Percentiles rank a stretch among this genome's conserved stretches.
Evolutionary conservation across 2,888 invertebrate genomes (phyloP).

Genomic region (Onthophagus sagittarius): DNA sequence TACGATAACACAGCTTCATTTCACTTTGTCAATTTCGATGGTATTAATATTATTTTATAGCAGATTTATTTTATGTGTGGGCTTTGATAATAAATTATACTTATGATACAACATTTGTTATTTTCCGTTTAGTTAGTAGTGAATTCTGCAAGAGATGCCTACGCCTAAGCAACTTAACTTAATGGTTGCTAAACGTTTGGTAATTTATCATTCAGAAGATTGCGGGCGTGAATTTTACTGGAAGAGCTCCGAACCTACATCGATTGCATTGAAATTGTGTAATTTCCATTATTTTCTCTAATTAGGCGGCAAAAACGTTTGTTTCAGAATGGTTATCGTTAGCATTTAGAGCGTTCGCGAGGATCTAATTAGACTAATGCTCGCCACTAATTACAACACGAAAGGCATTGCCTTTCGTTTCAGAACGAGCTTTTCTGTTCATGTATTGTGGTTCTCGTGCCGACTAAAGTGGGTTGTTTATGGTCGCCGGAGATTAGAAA

Average conservation of each 20-base stretch:
- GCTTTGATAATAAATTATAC: no score
- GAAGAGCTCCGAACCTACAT: neutral
- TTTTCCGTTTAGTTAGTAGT: neutral
- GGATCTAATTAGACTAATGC: neutral
- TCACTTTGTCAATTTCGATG: neutral
- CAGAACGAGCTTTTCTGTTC: neutral
- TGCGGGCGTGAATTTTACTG: neutral
- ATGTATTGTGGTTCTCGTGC: neutral
- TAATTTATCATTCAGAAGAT: neutral
- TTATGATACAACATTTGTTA: no score
- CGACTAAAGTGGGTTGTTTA: neutral
- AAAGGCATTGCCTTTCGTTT: neutral
- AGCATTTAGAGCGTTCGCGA: neutral
- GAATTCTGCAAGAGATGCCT: neutral
- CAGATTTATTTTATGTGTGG: no score
- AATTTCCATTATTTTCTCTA: neutral
- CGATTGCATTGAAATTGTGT: neutral
- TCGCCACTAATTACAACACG: neutral
- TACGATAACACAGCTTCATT: neutral
- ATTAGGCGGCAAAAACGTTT: neutral
- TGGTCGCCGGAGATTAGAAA: neutral
- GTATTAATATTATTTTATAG: no score
- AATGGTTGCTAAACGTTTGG: neutral
- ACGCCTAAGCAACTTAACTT: neutral
- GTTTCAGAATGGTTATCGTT: neutral